Conservation (phyloP, 1,140 invertebrate genomes). For the Harlomillsia oculata region DNA sequence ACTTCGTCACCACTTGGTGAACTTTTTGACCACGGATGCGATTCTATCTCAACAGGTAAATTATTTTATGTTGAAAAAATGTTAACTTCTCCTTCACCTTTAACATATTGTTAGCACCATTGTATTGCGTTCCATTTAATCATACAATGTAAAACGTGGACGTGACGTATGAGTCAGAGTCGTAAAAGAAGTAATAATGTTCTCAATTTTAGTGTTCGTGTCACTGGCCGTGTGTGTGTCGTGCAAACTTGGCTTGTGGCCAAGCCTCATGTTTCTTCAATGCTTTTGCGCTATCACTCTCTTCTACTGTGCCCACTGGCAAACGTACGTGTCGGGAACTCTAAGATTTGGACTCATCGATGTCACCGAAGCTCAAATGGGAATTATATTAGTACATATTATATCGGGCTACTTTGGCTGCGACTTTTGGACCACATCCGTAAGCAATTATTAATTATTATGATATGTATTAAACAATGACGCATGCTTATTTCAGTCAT, state of each 20-base stretch:
- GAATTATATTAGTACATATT: slow-evolving; percentile 80
- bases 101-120: neutral
- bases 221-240: slow-evolving; percentile 84
- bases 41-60: slow-evolving; percentile 77
- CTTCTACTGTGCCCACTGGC: slow-evolving; percentile 99
- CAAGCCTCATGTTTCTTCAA: slow-evolving; percentile 88
- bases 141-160: neutral
- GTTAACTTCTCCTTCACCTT: neutral
- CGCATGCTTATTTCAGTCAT: too few relatives aligned
- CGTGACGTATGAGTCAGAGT: neutral
- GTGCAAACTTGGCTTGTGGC: slow-evolving; percentile 79
- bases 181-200: neutral
- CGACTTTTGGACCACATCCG: slow-evolving; percentile 70
- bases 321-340: slow-evolving; percentile 91
- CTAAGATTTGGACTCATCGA: slow-evolving; percentile 90
- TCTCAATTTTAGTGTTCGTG: slow-evolving; percentile 68
- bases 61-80: slow-evolving; percentile 2
- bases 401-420: slow-evolving; percentile 79
- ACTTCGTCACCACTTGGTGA: slow-evolving; percentile 87
- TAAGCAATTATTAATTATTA: slow-evolving; percentile 43
- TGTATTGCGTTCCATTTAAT: neutral
- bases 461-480: neutral
- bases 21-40: slow-evolving; percentile 99
- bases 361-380: slow-evolving; percentile 96
- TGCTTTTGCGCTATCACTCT: slow-evolving; percentile 85